phyloP scores from a whole-genome alignment of 37 sponge, comb jelly and placozoan species.

The Axinella damicornis region DNA sequence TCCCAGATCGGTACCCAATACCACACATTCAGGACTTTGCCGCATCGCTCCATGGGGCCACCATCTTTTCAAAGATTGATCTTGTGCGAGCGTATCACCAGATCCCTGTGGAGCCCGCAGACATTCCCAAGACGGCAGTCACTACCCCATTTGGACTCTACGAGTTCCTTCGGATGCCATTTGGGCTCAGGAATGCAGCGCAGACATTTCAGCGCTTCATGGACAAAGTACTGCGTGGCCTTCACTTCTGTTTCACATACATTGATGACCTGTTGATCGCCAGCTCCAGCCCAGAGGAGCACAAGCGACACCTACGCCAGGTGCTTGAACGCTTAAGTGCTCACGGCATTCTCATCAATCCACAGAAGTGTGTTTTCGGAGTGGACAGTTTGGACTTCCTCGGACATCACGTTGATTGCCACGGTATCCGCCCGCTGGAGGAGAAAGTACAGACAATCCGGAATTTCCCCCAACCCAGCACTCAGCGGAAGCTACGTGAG shows the following conservation, averaged over 20 bases:
- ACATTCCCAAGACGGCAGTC: conserved; percentile 54
- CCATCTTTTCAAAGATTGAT: too few species aligned
- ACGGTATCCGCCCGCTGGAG: conserved; percentile 1
- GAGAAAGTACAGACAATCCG: conserved; percentile 28
- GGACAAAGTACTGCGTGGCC: conserved; percentile 51
- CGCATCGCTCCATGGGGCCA: too few species aligned
- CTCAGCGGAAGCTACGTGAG: too few species aligned
- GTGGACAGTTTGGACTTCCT: neutral
- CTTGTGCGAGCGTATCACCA: too few species aligned
- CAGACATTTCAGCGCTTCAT: too few species aligned
- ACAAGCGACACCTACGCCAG: conserved; percentile 28
- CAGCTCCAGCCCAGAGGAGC: conserved; percentile 32
- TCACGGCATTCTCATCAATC: neutral
- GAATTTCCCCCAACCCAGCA: conserved; percentile 48
- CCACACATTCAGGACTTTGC: too few species aligned
- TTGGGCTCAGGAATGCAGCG: too few species aligned
- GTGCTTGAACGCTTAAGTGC: conserved; percentile 2
- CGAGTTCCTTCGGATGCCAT: too few species aligned
- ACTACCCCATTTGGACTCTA: too few species aligned
- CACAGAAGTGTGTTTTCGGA: neutral
- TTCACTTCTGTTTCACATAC: conserved; percentile 47
- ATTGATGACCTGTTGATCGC: conserved; percentile 44
- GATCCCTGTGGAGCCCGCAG: conserved; percentile 50
- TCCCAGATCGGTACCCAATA: too few species aligned
- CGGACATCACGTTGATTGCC: neutral